Percentiles rank a stretch among this genome's conserved stretches.
Conservation (phyloP, 1,140 invertebrate genomes). For the Stenopsyche tienmushanensis region DNA sequence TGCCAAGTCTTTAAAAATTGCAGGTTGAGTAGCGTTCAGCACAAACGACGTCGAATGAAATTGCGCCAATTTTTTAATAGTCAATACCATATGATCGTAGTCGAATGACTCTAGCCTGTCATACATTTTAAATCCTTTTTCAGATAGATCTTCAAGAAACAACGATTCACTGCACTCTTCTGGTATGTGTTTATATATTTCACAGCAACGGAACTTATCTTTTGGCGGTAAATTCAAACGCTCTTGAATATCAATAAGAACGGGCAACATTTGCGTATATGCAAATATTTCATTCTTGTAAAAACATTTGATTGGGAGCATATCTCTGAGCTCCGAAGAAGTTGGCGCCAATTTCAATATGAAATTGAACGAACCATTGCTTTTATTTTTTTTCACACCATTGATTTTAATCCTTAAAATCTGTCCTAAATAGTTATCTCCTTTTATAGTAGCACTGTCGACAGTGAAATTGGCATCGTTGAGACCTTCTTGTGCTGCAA, state of each 20-base stretch:
- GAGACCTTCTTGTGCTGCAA: neutral
- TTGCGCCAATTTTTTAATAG: constrained; percentile 45
- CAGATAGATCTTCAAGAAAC: constrained; percentile 48
- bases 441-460: neutral
- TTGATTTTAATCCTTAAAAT: neutral
- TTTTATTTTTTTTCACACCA: neutral
- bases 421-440: constrained; percentile 4
- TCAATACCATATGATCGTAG: constrained; percentile 44
- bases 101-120: constrained; percentile 45
- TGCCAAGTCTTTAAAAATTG: neutral
- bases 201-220: constrained; percentile 30
- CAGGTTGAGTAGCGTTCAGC: constrained; percentile 43
- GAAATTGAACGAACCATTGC: neutral
- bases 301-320: neutral
- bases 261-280: constrained; percentile 2
- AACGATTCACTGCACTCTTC: constrained; percentile 40
- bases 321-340: neutral
- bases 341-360: constrained; percentile 1
- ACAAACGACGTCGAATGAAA: constrained; percentile 49
- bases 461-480: neutral
- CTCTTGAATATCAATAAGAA: constrained; percentile 1
- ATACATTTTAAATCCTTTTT: constrained; percentile 45
- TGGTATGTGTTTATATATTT: constrained; percentile 40
- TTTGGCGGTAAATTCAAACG: neutral
- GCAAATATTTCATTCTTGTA: constrained; percentile 8